These are phyloP conservation scores for Microchirus variegatus DNA, from an alignment of 2,797 vertebrate species.

Conservation along the genomic window DNA sequence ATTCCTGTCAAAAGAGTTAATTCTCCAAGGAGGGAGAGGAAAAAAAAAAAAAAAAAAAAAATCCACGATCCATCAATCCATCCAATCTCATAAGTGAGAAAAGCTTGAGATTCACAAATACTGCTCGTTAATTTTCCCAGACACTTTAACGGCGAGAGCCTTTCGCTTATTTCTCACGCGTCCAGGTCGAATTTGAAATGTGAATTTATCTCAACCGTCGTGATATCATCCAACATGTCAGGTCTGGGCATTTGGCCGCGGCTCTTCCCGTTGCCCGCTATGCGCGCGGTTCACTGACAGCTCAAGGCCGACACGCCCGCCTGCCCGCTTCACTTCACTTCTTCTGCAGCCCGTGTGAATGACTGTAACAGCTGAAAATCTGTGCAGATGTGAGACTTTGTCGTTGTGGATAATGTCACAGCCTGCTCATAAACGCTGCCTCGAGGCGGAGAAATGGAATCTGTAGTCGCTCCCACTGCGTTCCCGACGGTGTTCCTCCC, in stretches of 20 bases:
- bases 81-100: slow-evolving; percentile 33
- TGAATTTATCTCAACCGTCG: background rate
- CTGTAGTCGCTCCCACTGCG: slow-evolving; percentile 49
- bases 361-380: slow-evolving; percentile 71
- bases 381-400: slow-evolving; percentile 72
- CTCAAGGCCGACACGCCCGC: slow-evolving; percentile 33
- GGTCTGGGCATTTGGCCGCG: slow-evolving; percentile 1
- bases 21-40: slow-evolving; percentile 17
- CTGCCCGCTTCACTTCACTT: too few species aligned
- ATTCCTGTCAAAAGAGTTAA: slow-evolving; percentile 48
- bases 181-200: slow-evolving; percentile 6
- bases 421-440: slow-evolving; percentile 65
- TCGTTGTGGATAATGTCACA: slow-evolving; percentile 66
- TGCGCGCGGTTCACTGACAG: slow-evolving; percentile 48
- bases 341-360: slow-evolving; percentile 49
- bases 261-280: slow-evolving; percentile 23
- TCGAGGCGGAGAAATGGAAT: slow-evolving; percentile 57
- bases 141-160: slow-evolving; percentile 11
- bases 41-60: slow-evolving; percentile 45
- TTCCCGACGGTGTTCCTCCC: slow-evolving; percentile 48
- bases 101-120: slow-evolving; percentile 25
- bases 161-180: background rate
- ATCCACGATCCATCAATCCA: slow-evolving; percentile 54
- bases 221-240: background rate
- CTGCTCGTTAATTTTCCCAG: slow-evolving; percentile 14